Evolutionary conservation across 2,888 invertebrate species (phyloP), one percentile per base, ranked within the genome.

Genomic region (Acanthococcus lagerstroemiae): DNA sequence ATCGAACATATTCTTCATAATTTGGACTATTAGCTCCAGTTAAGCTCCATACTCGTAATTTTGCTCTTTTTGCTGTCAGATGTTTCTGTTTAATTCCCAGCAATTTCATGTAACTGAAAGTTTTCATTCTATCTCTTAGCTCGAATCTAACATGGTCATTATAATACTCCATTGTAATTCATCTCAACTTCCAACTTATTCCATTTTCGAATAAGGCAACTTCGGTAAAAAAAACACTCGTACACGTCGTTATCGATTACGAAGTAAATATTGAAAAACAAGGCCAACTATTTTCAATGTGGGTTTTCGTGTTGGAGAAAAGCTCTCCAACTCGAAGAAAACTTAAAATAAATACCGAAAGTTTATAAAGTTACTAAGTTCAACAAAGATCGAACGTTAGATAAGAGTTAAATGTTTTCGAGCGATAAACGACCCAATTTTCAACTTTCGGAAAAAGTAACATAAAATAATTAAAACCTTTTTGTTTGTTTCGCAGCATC

Each of bases 321-420:
- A 44, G 44, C 52, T 63, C 37, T 19, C 22, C 25, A 60, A 54
- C 50, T 63, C 37, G 26, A 54, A 52, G 26, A 54, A 52, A 63
- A 54, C 63, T 63, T 63, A 63, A n/a, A 63, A 63, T 63, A 63
- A 63, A 63, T 63, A 63, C 63, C 52, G 15, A 63, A 63, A 63
- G 22, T 63, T 63, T 63, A 63, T 21, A 26, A 54, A 63, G 54
- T 63, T 63, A 50, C 63, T 24, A 63, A 54, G 37, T 63, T 54
- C 63, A 63, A 63, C 63, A 63, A 63, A 63, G 63, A 63, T 63
- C 63, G 63, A 50, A 63, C 54, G 25, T 27, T 37, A 63, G 63
- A 63, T 63, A 63, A 63, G 63, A 63, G 50, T 63, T 63, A 54
- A 63, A 63, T 63, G 63, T 63, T 63, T 63, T 63, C 60, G 19